Conservation (phyloP, 1,140 invertebrate genomes). For the Diachasma alloeum region DNA sequence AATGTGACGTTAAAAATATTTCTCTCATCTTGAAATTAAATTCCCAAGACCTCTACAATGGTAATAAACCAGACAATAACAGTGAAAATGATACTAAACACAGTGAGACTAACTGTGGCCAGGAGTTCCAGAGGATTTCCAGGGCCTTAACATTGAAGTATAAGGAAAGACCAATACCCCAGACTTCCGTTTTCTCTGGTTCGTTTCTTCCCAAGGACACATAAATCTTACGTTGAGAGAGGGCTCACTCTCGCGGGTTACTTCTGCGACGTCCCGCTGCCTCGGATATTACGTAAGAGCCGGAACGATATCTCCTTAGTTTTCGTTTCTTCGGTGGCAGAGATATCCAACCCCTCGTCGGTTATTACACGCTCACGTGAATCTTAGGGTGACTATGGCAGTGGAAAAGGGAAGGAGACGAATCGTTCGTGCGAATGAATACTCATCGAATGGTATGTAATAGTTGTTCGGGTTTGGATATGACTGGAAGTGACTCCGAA, state of each 20-base stretch:
- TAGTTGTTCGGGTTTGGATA: not conserved
- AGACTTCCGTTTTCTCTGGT: not conserved
- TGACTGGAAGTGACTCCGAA: not conserved
- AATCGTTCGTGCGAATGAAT: not conserved
- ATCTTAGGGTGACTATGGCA: not conserved
- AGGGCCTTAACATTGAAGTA: not conserved
- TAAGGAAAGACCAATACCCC: not conserved
- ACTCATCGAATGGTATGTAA: not conserved
- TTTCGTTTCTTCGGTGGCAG: not conserved
- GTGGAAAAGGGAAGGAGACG: not conserved
- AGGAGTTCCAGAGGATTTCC: not conserved
- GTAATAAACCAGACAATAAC: not conserved
- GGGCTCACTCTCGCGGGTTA: not conserved
- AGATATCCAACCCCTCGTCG: not conserved
- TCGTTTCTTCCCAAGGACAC: not conserved
- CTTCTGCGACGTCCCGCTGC: not conserved
- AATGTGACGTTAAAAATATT: too few relatives aligned
- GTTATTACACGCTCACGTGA: slow-evolving; percentile 10
- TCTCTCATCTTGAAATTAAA: too few relatives aligned
- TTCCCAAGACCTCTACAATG: too few relatives aligned
- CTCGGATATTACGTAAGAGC: not conserved
- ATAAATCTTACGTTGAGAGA: not conserved
- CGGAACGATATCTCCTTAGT: not conserved
- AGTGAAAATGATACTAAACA: not conserved
- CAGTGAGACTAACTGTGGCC: not conserved